Percentiles rank a stretch among this genome's conserved stretches.
These are phyloP conservation scores for Drosophila picticornis DNA, from an alignment of 2,888 invertebrate species.

Conservation along the genomic window DNA sequence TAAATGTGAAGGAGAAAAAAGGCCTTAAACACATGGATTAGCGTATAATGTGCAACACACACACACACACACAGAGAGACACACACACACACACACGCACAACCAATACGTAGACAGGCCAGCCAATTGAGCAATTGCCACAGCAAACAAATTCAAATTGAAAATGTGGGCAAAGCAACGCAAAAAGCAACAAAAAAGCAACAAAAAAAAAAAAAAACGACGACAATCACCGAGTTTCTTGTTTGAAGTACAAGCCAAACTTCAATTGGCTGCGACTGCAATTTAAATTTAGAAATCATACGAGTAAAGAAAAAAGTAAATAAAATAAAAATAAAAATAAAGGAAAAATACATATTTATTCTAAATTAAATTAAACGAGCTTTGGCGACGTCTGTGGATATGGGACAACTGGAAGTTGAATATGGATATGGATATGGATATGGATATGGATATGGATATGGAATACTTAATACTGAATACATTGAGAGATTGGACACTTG, in stretches of 20 bases:
- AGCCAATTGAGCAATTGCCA: slow-evolving; percentile 81
- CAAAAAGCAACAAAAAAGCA: slow-evolving; percentile 40
- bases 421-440: slow-evolving; percentile 2
- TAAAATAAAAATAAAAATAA: slow-evolving; percentile 13
- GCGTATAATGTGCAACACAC: slow-evolving; percentile 69
- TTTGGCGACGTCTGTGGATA: slow-evolving; percentile 29
- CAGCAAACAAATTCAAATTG: slow-evolving; percentile 81
- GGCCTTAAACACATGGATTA: slow-evolving; percentile 74
- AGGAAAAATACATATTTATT: slow-evolving; percentile 38
- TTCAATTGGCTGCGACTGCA: slow-evolving; percentile 74
- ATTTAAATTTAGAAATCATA: slow-evolving; percentile 69
- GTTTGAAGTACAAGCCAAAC: slow-evolving; percentile 68
- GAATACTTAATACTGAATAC: not conserved
- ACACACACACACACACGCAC: slow-evolving; percentile 12
- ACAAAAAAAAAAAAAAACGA: slow-evolving; percentile 13
- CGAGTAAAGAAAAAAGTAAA: slow-evolving; percentile 21
- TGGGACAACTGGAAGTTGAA: slow-evolving; percentile 18
- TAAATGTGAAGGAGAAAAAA: slow-evolving; percentile 57
- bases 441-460: too few relatives aligned
- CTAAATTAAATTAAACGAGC: slow-evolving; percentile 69
- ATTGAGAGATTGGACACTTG: slow-evolving; percentile 5
- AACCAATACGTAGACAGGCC: slow-evolving; percentile 50
- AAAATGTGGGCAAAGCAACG: slow-evolving; percentile 77
- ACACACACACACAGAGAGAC: slow-evolving; percentile 16
- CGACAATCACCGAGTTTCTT: slow-evolving; percentile 66